These are phyloP conservation scores for Hydropsyche betteni DNA, from an alignment of 2,888 invertebrate species.

Conservation along the genomic window DNA sequence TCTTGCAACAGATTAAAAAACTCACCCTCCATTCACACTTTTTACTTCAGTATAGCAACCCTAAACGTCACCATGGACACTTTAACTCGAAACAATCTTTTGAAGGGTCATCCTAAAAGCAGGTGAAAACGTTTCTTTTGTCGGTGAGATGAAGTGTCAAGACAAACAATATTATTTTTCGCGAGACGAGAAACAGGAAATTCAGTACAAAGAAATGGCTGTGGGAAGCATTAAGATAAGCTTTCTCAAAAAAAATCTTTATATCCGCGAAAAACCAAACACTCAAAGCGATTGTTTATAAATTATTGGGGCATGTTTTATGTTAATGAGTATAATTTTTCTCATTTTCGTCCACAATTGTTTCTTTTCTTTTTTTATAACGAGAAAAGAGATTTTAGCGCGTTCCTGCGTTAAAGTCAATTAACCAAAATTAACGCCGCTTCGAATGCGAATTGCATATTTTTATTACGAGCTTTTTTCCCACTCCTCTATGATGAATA, in stretches of 20 bases:
- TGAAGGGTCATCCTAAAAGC: conserved; percentile 45
- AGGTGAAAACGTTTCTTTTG: conserved; percentile 46
- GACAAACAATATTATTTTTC: conserved; percentile 52
- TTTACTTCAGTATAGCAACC: conserved; percentile 16
- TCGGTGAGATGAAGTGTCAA: conserved; percentile 50
- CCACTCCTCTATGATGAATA: conserved; percentile 19
- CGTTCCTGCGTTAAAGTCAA: conserved; percentile 22
- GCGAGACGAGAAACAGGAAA: conserved; percentile 49
- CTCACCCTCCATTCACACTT: conserved; percentile 22
- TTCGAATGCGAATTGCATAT: conserved; percentile 8
- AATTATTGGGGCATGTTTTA: conserved; percentile 35
- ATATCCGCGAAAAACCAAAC: conserved; percentile 28
- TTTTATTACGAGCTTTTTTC: conserved; percentile 2
- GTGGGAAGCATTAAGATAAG: conserved; percentile 47
- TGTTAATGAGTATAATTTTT: conserved; percentile 27
- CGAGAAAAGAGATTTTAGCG: conserved; percentile 7
- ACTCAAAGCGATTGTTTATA: conserved; percentile 47
- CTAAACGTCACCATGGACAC: conserved; percentile 49
- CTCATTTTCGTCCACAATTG: conserved; percentile 10
- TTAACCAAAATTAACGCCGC: conserved; percentile 7
- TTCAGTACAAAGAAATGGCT: conserved; percentile 46
- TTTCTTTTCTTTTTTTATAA: conserved; percentile 13
- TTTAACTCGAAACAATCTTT: conserved; percentile 50
- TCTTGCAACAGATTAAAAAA: neutral
- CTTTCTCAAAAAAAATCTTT: conserved; percentile 21